Percentiles rank a stretch among this genome's conserved stretches.
Evolutionary conservation across 2,797 vertebrate species (phyloP).

Genomic region (Holocentrus rufus): DNA sequence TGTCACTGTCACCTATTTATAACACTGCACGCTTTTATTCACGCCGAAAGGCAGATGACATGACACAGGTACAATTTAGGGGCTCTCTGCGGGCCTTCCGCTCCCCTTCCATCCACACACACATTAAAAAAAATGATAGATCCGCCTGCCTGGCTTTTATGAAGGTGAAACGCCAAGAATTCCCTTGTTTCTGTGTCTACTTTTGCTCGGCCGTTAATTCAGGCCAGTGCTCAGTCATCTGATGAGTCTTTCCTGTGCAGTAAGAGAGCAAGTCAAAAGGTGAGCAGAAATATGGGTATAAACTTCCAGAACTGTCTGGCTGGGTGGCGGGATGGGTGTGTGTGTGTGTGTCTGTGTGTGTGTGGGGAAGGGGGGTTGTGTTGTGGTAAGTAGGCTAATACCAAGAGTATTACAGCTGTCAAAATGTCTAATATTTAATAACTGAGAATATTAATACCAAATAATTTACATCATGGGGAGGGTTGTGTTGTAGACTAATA

Average conservation of each 20-base stretch:
- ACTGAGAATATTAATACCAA: constrained; percentile 12
- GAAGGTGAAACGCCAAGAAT: constrained; percentile 43
- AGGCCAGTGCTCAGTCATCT: constrained; percentile 46
- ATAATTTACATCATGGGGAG: constrained; percentile 40
- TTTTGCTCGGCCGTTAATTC: constrained; percentile 21
- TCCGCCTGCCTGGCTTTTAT: constrained; percentile 38
- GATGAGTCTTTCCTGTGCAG: constrained; percentile 41
- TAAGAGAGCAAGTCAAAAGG: constrained; percentile 39
- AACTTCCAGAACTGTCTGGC: constrained; percentile 36
- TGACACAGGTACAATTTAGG: constrained; percentile 20
- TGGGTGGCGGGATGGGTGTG: neutral
- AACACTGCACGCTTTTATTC: constrained; percentile 7
- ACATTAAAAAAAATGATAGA: constrained; percentile 45
- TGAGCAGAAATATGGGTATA: constrained; percentile 39
- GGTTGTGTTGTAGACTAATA: constrained; percentile 25
- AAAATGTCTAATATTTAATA: constrained; percentile 26
- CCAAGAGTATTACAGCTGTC: constrained; percentile 4
- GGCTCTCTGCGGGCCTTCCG: constrained; percentile 19
- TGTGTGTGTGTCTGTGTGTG: neutral
- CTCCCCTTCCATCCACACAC: constrained; percentile 25
- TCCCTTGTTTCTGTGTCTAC: constrained; percentile 29
- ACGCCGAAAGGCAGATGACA: constrained; percentile 25
- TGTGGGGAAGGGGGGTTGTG: neutral
- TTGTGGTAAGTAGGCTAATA: neutral
- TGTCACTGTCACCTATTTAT: constrained; percentile 8